Base-by-base conservation (phyloP, 2,888 invertebrate genomes). In the Chymomyza fuscimana region DNA sequence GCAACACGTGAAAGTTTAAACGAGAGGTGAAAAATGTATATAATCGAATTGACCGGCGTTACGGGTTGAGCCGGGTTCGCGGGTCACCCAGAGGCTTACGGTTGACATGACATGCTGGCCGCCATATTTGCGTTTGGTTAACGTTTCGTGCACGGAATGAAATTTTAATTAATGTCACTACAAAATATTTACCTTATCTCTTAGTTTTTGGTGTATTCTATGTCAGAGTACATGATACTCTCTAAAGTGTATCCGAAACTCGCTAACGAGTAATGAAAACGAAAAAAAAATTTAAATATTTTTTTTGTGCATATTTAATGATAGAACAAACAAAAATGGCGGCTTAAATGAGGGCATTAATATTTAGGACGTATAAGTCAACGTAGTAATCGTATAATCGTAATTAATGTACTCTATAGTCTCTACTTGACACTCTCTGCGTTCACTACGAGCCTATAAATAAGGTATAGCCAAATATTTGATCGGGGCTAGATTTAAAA, bases 1-100 rank as follows among this genome's bases (percentile, higher is more conserved):
- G 51, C 16, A 77, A 78, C 80, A 84, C 74, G 81, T 81, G 85
- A 87, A 88, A 88, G 85, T 85, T 85, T 88, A 86, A 85, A 70
- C 87, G 88, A 83, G 77, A 84, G 88, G 84, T 86, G 88, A 87
- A 86, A 86, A 85, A 87, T 86, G 80, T 79, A 84, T 76, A 87
- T 86, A 86, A 86, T 88, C 85, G 88, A 88, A 86, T 88, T 86
- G 85, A 87, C 82, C 79, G 77, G 71, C 73, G 63, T 56, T 61
- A 61, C 61, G 59, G 59, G 40, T 60, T 46, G 62, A 51, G 36
- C 60, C 64, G 56, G 56, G 22, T n/a, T 4, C 10, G 19, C 1
- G 19, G 46, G 40, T 19, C 63, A 51, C 1, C 25, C 50, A 12
- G 63, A 52, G 70, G 77, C 78, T 80, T 81, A 73, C 78, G 69